Evolutionary conservation across 2,113 vertebrate genomes (phyloP), one percentile per base, ranked within the genome.

Genomic region (Tringa solitaria): DNA sequence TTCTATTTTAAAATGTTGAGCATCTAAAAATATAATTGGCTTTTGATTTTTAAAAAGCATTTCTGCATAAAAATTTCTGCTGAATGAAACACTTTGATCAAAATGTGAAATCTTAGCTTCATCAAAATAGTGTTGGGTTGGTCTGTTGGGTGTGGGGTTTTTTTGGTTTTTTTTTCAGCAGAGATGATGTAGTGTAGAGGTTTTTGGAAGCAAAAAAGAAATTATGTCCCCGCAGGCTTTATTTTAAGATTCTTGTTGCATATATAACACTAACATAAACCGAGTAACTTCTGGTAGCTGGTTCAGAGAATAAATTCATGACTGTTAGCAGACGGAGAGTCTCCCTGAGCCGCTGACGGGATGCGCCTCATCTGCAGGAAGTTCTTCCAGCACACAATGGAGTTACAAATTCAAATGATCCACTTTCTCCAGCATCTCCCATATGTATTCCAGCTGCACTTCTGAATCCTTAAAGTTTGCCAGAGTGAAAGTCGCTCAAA

Each of bases 381-480:
- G 84, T 95, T 96, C 89, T 79, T 96, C 61, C 77, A 87, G 81
- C 61, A 22, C 80, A 94, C 91, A 92, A 45, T 87, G 81, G 84
- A 97, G 80, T 87, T 93, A 87, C 91, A 96, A 95, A 96, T 96
- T 96, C 61, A 82, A 63, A 85, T 84, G 84, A 92, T 95, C 85
- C 93, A 59, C 93, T 95, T 96, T 94, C 92, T 87, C 79, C 80
- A 90, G 64, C 69, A 51, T 93, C 24, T 94, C 89, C 92, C 94
- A 96, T 93, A 93, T 96, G 95, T 91, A 93, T 95, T 96, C 92
- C 95, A 94, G 92, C 92, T 96, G 95, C 86, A 73, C 74, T 93
- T 96, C 77, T 91, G 81, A 92, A 89, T 91, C 67, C 83, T 95
- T 88, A 35, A 74, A 79, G 61, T 93, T 93, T 95, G 89, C 92